Percentiles rank a stretch among this genome's conserved stretches.
Evolutionary conservation across 2,113 vertebrate genomes (phyloP).

Genomic region (Brevimyrus niger): DNA sequence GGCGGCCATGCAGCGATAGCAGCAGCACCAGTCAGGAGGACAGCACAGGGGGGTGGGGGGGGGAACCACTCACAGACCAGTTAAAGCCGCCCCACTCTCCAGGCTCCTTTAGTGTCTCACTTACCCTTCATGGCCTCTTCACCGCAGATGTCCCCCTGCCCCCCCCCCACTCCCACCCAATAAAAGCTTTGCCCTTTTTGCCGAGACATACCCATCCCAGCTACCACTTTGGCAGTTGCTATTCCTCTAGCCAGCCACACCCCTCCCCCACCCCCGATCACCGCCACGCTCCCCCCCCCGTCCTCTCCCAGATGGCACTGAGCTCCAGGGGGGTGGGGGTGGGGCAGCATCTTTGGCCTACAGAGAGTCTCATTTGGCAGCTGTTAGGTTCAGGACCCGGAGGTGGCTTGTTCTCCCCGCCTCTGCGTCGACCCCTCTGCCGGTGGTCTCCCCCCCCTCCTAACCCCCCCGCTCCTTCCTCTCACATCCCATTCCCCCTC

Average conservation of each 20-base stretch:
- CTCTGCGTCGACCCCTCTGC: neutral
- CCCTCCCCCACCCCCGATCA: constrained; percentile 39
- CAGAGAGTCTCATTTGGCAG: neutral
- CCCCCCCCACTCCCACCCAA: constrained; percentile 63
- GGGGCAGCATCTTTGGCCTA: neutral
- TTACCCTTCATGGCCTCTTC: constrained; percentile 99
- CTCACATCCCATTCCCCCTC: constrained; percentile 51
- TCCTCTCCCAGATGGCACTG: neutral
- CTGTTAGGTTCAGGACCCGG: neutral
- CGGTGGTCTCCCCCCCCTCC: neutral
- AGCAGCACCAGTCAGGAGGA: constrained; percentile 73
- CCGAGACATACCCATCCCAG: constrained; percentile 54
- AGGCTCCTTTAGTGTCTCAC: constrained; percentile 63
- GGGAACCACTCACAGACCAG: constrained; percentile 93
- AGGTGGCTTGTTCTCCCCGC: neutral
- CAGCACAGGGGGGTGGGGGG: constrained; percentile 61
- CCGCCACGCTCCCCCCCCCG: neutral
- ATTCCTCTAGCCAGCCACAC: constrained; percentile 35
- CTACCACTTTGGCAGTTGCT: constrained; percentile 10
- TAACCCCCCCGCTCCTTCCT: neutral
- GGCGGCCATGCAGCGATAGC: constrained; percentile 60
- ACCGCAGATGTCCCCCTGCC: constrained; percentile 87
- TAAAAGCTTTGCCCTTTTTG: constrained; percentile 82
- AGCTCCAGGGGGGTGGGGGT: neutral
- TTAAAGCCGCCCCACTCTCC: constrained; percentile 62